A percentile compares a stretch with the other conserved stretches of the same genome.
phyloP scores from a whole-genome alignment of 2,888 invertebrate species.

The Agrochola litura region DNA sequence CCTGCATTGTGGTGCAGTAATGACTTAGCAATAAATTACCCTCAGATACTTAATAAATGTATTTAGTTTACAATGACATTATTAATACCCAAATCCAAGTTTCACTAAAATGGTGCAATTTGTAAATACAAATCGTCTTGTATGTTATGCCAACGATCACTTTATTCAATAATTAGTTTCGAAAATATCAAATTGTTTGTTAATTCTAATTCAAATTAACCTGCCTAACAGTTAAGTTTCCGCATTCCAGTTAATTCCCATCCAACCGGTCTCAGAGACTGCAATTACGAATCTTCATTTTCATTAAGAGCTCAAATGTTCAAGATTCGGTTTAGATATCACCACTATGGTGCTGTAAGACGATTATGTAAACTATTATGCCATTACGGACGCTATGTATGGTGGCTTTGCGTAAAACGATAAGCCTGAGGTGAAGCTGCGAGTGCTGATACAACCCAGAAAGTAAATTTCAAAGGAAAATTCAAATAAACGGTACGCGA shows the following conservation, averaged over 20 bases:
- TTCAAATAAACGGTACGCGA: conserved; percentile 81
- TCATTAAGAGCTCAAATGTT: conserved; percentile 60
- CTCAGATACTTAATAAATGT: conserved; percentile 5
- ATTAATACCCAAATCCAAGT: not conserved
- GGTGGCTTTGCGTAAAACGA: conserved; percentile 65
- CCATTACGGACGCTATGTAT: conserved; percentile 58
- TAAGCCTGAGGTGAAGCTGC: conserved; percentile 56
- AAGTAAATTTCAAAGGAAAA: conserved; percentile 71
- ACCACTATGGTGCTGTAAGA: conserved; percentile 59
- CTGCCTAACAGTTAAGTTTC: conserved; percentile 35
- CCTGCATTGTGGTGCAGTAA: conserved; percentile 18
- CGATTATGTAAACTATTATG: conserved; percentile 64
- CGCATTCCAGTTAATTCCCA: conserved; percentile 42
- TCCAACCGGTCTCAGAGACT: conserved; percentile 38
- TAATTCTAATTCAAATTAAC: conserved; percentile 11
- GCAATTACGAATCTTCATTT: conserved; percentile 63
- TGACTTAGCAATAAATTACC: conserved; percentile 22
- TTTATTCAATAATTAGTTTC: not conserved
- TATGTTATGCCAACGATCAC: not conserved
- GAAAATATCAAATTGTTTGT: conserved; percentile 19
- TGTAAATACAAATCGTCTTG: not conserved
- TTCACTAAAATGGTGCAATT: not conserved
- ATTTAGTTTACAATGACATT: conserved; percentile 1
- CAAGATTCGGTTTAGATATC: conserved; percentile 58
- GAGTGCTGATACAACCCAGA: conserved; percentile 67